Evolutionary conservation across 2,888 invertebrate species (phyloP).

Genomic region (Parnassius smintheus): DNA sequence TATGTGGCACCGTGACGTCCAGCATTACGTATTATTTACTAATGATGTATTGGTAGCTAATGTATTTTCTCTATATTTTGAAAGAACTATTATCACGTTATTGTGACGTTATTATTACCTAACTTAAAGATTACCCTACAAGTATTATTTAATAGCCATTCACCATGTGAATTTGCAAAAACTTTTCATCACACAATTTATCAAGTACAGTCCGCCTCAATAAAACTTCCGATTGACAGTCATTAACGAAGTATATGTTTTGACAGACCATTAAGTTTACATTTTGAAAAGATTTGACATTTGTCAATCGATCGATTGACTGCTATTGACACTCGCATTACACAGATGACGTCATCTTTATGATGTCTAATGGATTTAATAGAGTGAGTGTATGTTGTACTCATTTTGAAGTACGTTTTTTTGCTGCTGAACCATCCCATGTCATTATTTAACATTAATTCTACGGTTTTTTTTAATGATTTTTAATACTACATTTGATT

Average conservation of each 20-base stretch:
- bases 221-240: conserved; percentile 49
- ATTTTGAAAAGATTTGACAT: conserved; percentile 54
- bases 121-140: neutral
- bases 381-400: conserved; percentile 41
- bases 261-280: conserved; percentile 72
- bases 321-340: conserved; percentile 66
- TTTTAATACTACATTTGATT: no score
- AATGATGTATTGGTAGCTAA: no score
- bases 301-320: conserved; percentile 53
- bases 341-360: conserved; percentile 68
- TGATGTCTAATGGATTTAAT: conserved; percentile 51
- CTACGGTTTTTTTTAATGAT: no score
- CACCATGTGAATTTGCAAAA: conserved; percentile 49
- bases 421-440: no score
- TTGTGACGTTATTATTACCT: neutral
- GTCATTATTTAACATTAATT: no score
- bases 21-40: no score
- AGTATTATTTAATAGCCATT: conserved; percentile 2
- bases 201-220: conserved; percentile 47
- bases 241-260: conserved; percentile 74
- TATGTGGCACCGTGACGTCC: no score
- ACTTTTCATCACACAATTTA: conserved; percentile 66
- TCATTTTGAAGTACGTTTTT: conserved; percentile 27
- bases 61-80: no score
- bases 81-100: neutral